These are phyloP conservation scores for Halcyon badia DNA, from an alignment of 2,797 vertebrate genomes.

Conservation along the genomic window DNA sequence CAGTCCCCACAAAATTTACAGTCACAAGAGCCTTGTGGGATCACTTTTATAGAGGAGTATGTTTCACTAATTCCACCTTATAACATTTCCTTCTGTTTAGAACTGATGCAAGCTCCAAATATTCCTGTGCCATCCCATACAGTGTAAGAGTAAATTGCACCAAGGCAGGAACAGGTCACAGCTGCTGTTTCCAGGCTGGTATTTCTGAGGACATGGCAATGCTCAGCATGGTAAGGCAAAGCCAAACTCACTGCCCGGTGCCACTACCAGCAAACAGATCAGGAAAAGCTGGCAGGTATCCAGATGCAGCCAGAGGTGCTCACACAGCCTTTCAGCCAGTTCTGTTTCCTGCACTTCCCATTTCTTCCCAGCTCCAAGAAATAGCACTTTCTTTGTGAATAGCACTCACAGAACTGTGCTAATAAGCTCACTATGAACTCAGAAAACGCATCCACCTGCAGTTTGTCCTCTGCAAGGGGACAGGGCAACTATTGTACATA, in stretches of 20 bases:
- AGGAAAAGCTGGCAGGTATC: not conserved
- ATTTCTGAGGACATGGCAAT: not conserved
- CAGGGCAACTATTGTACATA: not conserved
- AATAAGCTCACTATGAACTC: not conserved
- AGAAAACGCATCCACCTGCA: not conserved
- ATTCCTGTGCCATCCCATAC: too few species aligned
- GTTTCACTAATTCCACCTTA: not conserved
- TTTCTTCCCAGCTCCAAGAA: not conserved
- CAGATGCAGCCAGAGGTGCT: not conserved
- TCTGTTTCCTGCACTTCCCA: not conserved
- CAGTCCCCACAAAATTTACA: not conserved
- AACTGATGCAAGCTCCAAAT: not conserved
- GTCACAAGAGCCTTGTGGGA: not conserved
- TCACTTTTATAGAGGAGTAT: not conserved
- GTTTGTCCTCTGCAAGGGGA: not conserved
- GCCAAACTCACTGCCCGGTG: not conserved
- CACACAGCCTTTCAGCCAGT: not conserved
- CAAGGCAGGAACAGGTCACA: not conserved
- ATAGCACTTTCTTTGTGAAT: not conserved
- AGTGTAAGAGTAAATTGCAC: not conserved
- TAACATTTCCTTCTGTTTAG: rapidly evolving
- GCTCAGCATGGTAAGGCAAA: not conserved
- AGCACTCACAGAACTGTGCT: not conserved
- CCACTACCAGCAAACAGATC: not conserved
- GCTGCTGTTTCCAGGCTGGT: not conserved